Base-by-base conservation (phyloP, 2,888 invertebrate genomes). In the Hoplodrina ambigua region DNA sequence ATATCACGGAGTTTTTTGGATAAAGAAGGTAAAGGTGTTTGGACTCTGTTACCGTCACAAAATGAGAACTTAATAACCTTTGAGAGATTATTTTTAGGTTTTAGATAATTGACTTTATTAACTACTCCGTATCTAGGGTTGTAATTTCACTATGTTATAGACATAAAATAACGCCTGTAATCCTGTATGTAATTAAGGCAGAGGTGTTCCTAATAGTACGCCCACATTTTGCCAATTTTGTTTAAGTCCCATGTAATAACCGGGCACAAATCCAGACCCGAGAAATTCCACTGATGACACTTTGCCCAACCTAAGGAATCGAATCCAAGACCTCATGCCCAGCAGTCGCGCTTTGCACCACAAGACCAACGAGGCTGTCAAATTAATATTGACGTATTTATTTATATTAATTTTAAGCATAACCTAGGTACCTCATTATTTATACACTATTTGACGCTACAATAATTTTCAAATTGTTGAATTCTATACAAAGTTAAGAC, bases 31-130 rank as follows among this genome's bases (percentile, higher is more conserved):
- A 30, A 72, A 55, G 33, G 15, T 59, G n/a, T 60, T 49, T n/a
- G n/a, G n/a, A n/a, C n/a, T n/a, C n/a, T 59, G 41, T 50, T 56
- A 62, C 69, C 44, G 49, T 69, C 59, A 53, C 37, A 65, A 55
- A 25, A 41, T 58, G 15, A 1, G 10, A 61, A 25, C 20, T 49
- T 52, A 57, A 72, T 61, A 19, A 50, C n/a, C 55, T 76, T 65
- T 50, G 19, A 20, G 62, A 53, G 19, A 49, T 61, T 56, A 59
- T 58, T 56, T 55, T 54, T 37, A 25, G 57, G n/a, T 20, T 20
- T 50, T 13, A 25, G 6, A 46, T 52, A n/a, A 50, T 54, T 25
- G 2, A 25, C 25, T 46, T n/a, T n/a, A n/a, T n/a, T 49, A 11
- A 5, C 2, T 46, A 6, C 13, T 69, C n/a, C n/a, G n/a, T n/a